A percentile compares a stretch with the other conserved stretches of the same genome.
phyloP scores from a whole-genome alignment of 1,140 invertebrate genomes.

The Drosophila virilis region DNA sequence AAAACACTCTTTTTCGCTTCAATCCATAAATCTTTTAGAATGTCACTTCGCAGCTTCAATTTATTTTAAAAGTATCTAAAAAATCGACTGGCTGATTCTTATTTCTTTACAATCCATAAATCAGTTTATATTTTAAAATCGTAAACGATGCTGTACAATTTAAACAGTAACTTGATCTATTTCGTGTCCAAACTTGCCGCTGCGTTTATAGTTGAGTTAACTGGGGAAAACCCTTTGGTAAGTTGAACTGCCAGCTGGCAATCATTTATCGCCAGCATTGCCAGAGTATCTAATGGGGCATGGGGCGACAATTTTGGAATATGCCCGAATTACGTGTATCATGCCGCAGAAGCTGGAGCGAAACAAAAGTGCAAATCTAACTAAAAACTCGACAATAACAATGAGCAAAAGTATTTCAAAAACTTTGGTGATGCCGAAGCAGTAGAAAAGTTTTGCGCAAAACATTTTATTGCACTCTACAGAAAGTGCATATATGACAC shows the following conservation, averaged over 20 bases:
- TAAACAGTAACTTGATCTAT: neutral
- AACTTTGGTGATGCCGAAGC: conserved; percentile 54
- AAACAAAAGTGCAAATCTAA: conserved; percentile 70
- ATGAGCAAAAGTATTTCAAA: conserved; percentile 65
- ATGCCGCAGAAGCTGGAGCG: conserved; percentile 30
- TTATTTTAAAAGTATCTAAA: no score
- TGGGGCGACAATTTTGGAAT: conserved; percentile 56
- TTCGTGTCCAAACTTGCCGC: neutral
- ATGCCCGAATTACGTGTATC: conserved; percentile 32
- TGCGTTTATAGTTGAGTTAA: conserved; percentile 8
- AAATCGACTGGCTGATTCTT: neutral
- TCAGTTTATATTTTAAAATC: conserved; percentile 1
- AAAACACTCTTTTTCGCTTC: no score
- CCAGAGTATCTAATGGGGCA: conserved; percentile 59
- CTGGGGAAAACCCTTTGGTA: conserved; percentile 29
- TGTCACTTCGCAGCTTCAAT: no score
- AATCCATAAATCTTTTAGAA: no score
- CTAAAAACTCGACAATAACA: conserved; percentile 65
- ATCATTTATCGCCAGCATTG: conserved; percentile 62
- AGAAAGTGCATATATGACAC: conserved; percentile 64
- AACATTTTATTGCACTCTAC: conserved; percentile 80
- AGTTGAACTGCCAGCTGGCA: conserved; percentile 57
- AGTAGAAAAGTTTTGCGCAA: conserved; percentile 71
- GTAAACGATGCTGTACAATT: neutral
- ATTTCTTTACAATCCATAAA: neutral